Percentiles rank a stretch among this genome's conserved stretches.
phyloP scores from a whole-genome alignment of 2,797 vertebrate genomes.

The Periparus ater region DNA sequence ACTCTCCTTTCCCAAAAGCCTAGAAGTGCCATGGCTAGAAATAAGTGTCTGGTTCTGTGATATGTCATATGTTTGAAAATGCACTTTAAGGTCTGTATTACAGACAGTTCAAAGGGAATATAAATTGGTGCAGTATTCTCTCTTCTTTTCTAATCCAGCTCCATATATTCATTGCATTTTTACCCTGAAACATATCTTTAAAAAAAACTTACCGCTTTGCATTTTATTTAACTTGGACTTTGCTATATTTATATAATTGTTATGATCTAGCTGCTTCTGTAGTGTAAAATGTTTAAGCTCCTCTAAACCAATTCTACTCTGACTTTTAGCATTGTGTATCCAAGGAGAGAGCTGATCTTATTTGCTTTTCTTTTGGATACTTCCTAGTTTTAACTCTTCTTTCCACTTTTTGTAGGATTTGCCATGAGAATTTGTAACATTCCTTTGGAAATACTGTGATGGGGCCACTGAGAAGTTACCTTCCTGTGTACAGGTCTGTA shows the following conservation, averaged over 20 bases:
- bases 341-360: slow-evolving; percentile 21
- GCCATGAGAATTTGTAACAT: neutral
- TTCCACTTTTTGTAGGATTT: slow-evolving; percentile 12
- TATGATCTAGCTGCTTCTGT: neutral
- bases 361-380: neutral
- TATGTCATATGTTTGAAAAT: slow-evolving; percentile 58
- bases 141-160: neutral
- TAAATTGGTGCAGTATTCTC: slow-evolving; percentile 27
- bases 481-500: slow-evolving; percentile 41
- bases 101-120: slow-evolving; percentile 59
- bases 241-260: neutral
- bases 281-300: slow-evolving; percentile 2
- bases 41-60: slow-evolving; percentile 46
- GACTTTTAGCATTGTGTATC: neutral
- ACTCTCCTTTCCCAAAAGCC: slow-evolving; percentile 7
- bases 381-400: neutral
- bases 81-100: slow-evolving; percentile 47
- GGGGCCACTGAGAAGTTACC: neutral
- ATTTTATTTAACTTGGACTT: neutral
- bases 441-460: neutral
- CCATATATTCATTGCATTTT: neutral
- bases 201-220: neutral
- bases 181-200: slow-evolving; percentile 9
- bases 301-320: slow-evolving; percentile 3
- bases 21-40: slow-evolving; percentile 26